These are phyloP conservation scores for Bedellia somnulentella DNA, from an alignment of 2,888 invertebrate species.

Conservation along the genomic window DNA sequence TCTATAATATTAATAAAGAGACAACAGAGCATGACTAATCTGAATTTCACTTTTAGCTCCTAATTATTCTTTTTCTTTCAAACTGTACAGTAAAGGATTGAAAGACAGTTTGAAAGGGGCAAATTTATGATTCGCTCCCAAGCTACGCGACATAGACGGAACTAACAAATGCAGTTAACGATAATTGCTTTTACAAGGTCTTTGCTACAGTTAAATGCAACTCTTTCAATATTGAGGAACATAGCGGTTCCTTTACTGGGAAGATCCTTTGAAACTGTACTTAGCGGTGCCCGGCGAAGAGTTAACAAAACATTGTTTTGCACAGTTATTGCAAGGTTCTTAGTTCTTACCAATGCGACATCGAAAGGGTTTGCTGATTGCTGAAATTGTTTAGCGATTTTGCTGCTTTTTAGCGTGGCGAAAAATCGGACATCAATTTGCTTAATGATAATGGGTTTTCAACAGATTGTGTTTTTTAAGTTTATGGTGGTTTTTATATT, in stretches of 20 bases:
- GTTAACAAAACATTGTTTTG: slow-evolving; percentile 17
- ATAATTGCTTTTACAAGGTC: slow-evolving; percentile 16
- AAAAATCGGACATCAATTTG: too few species aligned
- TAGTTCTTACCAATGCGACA: too few species aligned
- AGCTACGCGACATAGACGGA: slow-evolving; percentile 15
- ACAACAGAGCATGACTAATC: slow-evolving; percentile 37
- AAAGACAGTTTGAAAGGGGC: slow-evolving; percentile 29
- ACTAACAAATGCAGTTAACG: slow-evolving; percentile 25
- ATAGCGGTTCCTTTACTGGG: slow-evolving; percentile 16
- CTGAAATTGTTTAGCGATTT: too few species aligned
- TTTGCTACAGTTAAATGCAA: slow-evolving; percentile 33
- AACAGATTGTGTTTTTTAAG: too few species aligned
- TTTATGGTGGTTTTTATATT: too few species aligned
- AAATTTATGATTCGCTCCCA: slow-evolving; percentile 30
- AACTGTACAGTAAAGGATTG: slow-evolving; percentile 18
- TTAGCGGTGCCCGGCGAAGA: slow-evolving; percentile 42
- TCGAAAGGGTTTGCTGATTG: slow-evolving; percentile 6
- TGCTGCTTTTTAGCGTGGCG: too few species aligned
- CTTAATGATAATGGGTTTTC: too few species aligned
- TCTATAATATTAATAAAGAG: too few species aligned
- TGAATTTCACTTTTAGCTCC: slow-evolving; percentile 53
- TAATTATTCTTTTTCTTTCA: too few species aligned
- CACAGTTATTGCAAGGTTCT: slow-evolving; percentile 7
- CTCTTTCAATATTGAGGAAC: slow-evolving; percentile 28
- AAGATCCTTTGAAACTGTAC: too few species aligned